Base-by-base conservation (phyloP, 2,888 invertebrate species). In the Prenolepis imparis region DNA sequence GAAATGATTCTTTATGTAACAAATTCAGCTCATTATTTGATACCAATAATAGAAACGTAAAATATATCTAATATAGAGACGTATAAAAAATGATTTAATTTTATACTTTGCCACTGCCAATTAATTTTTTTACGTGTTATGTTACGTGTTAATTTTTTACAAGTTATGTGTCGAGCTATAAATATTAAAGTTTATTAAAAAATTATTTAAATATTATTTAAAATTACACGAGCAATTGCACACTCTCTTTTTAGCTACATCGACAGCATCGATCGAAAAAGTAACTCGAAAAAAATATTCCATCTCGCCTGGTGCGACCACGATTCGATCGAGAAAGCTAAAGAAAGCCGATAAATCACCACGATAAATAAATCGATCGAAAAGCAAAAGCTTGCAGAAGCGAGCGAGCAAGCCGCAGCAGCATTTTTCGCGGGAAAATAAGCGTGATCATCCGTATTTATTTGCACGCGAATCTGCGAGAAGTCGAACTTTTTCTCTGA, bases 401-500 rank as follows among this genome's bases (percentile, higher is more conserved):
- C 52, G 59, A 64, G 2, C n/a, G 8, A 66, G 32, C 52, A 68
- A 64, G 2, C n/a, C 52, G 59, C 68, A 18, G 11, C 68, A 18
- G 11, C 12, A 3, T 32, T 59, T 24, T 24, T 36, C 36, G 12
- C 28, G 15, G 5, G 12, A 24, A 48, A 41, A 8, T 9, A 44
- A 41, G 57, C 57, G 36, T 4, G 52, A 44, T 48, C 1, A 48
- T 63, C 2, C 41, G 36, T 36, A 61, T 63, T 21, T 21, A 12
- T 64, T 36, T 41, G n/a, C 55, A 12, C 39, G 32, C 24, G 11
- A 48, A 28, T 41, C 21, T 52, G 52, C 52, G 52, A 52, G 52
- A n/a, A 41, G 55, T 59, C 41, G 32, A 21, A 66, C 73, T 73
- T 84, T 84, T 81, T 84, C 83, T 84, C 84, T 81, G 84, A 84